A percentile compares a stretch with the other conserved stretches of the same genome.
Evolutionary conservation across 2,797 vertebrate species (phyloP).

Genomic region (Tamandua tetradactyla): DNA sequence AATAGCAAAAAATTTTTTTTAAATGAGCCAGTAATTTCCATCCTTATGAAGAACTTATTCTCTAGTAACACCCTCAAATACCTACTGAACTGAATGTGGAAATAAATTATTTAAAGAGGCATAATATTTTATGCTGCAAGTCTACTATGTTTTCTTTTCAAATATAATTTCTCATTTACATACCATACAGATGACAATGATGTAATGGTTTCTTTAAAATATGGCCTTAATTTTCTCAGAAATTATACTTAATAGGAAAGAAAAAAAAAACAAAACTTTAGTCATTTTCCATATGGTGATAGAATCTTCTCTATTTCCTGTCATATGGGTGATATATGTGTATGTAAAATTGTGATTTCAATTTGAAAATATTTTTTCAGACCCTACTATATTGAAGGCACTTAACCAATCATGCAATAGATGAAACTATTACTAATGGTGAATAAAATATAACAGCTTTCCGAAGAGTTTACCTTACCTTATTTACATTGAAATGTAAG

Average conservation of each 20-base stretch:
- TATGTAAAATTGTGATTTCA: not conserved
- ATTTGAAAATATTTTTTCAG: slow-evolving; percentile 40
- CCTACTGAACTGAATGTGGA: slow-evolving; percentile 44
- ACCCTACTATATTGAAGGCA: not conserved
- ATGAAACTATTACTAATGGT: not conserved
- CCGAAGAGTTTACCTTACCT: not conserved
- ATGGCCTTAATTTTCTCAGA: slow-evolving; percentile 66
- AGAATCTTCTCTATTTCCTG: slow-evolving; percentile 43
- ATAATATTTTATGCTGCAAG: slow-evolving; percentile 50
- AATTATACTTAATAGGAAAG: slow-evolving; percentile 52
- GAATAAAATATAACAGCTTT: not conserved
- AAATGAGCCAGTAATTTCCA: slow-evolving; percentile 35
- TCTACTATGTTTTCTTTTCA: slow-evolving; percentile 71
- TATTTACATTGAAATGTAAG: not conserved
- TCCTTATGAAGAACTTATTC: slow-evolving; percentile 57
- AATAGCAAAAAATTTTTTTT: slow-evolving; percentile 68
- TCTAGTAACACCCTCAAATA: slow-evolving; percentile 45
- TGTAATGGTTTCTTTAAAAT: slow-evolving; percentile 75
- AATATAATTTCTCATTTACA: slow-evolving; percentile 72
- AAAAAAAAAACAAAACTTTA: not conserved
- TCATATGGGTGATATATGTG: not conserved
- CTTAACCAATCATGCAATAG: not conserved
- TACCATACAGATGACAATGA: slow-evolving; percentile 67
- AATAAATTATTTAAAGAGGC: slow-evolving; percentile 64
- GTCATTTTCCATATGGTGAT: slow-evolving; percentile 25